Base-by-base conservation (phyloP, 2,888 invertebrate genomes). In the Polia nebulosa region DNA sequence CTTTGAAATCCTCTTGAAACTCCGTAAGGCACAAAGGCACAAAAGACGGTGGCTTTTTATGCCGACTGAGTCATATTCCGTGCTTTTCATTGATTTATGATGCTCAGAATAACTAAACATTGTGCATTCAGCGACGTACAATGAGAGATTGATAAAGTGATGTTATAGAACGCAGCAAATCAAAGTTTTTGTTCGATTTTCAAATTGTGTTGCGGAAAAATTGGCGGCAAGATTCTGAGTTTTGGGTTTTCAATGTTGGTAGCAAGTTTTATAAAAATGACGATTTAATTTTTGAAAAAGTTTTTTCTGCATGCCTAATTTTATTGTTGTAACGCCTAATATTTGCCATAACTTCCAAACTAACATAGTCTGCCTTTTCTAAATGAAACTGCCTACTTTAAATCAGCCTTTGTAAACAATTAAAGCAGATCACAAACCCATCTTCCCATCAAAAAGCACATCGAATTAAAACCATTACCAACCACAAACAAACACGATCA, bases 41-140 rank as follows among this genome's bases (percentile, higher is more conserved):
- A 89, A 90, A 88, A 85, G 89, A 88, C 87, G 86, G 88, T 87
- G 88, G 88, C 88, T 87, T 86, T 85, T 87, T 87, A 80, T 83
- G 79, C 84, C 86, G 85, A 64, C 81, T 86, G 87, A 85, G 80
- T 87, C 85, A 86, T 79, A 79, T 74, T 76, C 77, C 73, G 68
- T 49, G 78, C 75, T 79, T 81, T 81, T 72, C 76, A 76, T 82
- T 82, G 84, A 85, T 84, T 80, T 83, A 78, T 78, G 77, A 80
- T 65, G 69, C 59, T 72, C 49, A 57, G 72, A 78, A 80, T 78
- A 57, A 82, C 55, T 73, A 62, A 76, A 72, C 62, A 74, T 73
- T 71, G 64, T 72, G 79, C 76, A 75, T 83, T 81, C 78, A 71
- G 62, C 71, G 51, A 58, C 71, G 69, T 63, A 69, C 83, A 61